phyloP scores from a whole-genome alignment of 64 coral and sea anemone species.

The Montipora cactus region DNA sequence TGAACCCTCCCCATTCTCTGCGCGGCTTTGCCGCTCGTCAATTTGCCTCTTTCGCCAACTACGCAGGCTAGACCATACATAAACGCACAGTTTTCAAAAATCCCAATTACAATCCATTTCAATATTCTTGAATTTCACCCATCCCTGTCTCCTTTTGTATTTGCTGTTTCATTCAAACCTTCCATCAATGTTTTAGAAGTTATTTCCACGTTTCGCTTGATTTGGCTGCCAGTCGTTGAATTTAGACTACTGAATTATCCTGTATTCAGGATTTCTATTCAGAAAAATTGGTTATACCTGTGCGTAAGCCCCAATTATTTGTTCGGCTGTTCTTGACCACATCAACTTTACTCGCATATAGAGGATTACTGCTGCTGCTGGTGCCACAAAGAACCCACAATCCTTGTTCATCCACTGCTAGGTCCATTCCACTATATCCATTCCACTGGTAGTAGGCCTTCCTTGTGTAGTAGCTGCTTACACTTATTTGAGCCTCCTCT shows the following conservation, averaged over 20 bases:
- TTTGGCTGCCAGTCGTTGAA: no score
- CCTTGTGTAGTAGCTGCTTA: neutral
- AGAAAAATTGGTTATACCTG: neutral
- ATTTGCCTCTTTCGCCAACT: no score
- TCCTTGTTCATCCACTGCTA: conserved; percentile 59
- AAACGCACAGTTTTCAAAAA: no score
- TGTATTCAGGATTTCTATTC: neutral
- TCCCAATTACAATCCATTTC: no score
- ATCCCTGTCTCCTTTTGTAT: no score
- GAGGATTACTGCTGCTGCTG: neutral
- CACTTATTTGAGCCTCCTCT: conserved; percentile 30
- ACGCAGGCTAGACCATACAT: no score
- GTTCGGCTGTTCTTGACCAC: neutral
- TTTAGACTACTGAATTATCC: neutral
- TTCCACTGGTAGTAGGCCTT: conserved; percentile 10
- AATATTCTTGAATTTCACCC: no score
- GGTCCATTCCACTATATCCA: conserved; percentile 44
- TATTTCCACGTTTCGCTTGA: no score
- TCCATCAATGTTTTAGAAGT: no score
- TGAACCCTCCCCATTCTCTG: no score
- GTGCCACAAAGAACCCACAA: conserved; percentile 28
- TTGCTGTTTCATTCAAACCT: no score
- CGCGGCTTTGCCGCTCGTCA: no score
- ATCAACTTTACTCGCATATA: conserved; percentile 21
- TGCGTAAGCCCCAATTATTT: neutral